Base-by-base conservation (phyloP, 2,888 invertebrate genomes). In the Romanomermis culicivorax region DNA sequence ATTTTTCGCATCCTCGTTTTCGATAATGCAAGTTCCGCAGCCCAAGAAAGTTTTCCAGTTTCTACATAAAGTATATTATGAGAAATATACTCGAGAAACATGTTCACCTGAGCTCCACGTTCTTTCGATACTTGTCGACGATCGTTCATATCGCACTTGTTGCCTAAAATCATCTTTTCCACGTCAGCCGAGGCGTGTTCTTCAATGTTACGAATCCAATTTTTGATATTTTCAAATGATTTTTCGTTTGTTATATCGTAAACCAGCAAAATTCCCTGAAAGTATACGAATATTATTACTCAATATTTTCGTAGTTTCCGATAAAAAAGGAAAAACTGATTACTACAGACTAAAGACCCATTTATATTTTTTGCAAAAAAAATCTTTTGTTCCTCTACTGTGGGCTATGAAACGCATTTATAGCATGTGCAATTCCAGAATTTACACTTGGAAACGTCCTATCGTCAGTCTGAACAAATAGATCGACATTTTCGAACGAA, bases 201-300 rank as follows among this genome's bases (percentile, higher is more conserved):
- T 72, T 93, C 91, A 68, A 95, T 95, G 74, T 93, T 93, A 66
- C 91, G 77, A 63, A 95, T 91, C 93, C 93, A 95, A 71, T 93
- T 93, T 71, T 89, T 87, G 56, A 95, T 93, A 70, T 93, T 95
- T 72, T 93, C 89, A 74, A 93, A 95, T 64, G 89, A 89, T 74
- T 91, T 93, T 69, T 91, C 91, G 74, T 89, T 91, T 65, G 93
- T 93, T 62, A 93, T 89, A 73, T 95, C 93, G 73, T 93, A 95
- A 42, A 93, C 93, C 61, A 95, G 77, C 88, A 95, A 91, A 62
- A 95, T 93, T 58, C 93, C 93, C 72, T 72, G 64, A 50, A 65
- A 64, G 45, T 42, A 50, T 52, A 55, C 26, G n/a, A 25, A n/a
- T n/a, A n/a, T n/a, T n/a, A n/a, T n/a, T n/a, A n/a, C 17, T 51